phyloP scores from a whole-genome alignment of 2,888 invertebrate genomes.

The Drosophila algonquin region DNA sequence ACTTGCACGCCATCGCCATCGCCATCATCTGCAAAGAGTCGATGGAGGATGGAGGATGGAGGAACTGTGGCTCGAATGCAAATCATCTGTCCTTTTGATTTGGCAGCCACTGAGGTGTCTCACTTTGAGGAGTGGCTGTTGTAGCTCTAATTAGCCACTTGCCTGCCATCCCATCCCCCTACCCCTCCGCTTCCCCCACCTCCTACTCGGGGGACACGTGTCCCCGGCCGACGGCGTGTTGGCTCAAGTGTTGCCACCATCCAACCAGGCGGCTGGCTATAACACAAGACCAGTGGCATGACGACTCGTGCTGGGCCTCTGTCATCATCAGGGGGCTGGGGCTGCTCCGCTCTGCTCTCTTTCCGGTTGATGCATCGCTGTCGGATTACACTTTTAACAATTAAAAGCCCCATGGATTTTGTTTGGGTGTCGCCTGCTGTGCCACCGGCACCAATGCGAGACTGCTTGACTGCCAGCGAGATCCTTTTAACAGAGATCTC shows the following conservation, averaged over 20 bases:
- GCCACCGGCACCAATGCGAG: too few relatives aligned
- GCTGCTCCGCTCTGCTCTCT: too few relatives aligned
- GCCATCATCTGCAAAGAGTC: not conserved
- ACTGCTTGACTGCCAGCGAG: too few relatives aligned
- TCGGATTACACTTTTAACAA: too few relatives aligned
- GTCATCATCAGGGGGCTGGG: not conserved
- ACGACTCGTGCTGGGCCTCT: not conserved
- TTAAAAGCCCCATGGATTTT: too few relatives aligned
- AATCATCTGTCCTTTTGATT: not conserved
- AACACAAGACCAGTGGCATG: not conserved
- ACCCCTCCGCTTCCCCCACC: not conserved
- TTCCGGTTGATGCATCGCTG: too few relatives aligned
- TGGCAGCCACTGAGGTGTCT: not conserved
- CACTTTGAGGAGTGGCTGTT: not conserved
- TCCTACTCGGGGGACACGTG: not conserved
- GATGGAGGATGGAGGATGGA: not conserved
- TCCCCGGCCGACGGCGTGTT: not conserved
- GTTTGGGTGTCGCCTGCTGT: too few relatives aligned
- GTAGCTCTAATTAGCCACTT: slow-evolving; percentile 64
- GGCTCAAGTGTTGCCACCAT: not conserved
- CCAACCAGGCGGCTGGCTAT: too few relatives aligned
- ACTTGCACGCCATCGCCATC: not conserved
- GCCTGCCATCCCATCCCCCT: slow-evolving; percentile 7
- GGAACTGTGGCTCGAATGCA: not conserved
- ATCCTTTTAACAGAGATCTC: too few relatives aligned